Conservation (phyloP, 2,113 vertebrate species). For the Notarius lentiginosus region DNA sequence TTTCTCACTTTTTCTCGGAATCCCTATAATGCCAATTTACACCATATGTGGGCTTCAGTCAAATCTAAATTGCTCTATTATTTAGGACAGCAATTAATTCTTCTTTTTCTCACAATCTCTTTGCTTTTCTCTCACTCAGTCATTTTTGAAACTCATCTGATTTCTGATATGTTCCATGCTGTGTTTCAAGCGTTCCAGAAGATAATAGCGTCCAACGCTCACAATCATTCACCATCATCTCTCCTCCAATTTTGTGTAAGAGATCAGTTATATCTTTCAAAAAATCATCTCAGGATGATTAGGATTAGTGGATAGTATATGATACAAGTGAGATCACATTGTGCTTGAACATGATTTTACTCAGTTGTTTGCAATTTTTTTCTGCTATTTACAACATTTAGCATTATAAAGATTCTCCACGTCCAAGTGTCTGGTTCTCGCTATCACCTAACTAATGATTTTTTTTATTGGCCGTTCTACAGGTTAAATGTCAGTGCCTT, state of each 20-base stretch:
- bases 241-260: neutral
- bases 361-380: neutral
- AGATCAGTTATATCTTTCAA: neutral
- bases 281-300: constrained; percentile 24
- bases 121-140: neutral
- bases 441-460: constrained; percentile 8
- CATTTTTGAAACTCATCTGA: constrained; percentile 22
- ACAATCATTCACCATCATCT: constrained; percentile 15
- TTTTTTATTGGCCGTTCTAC: constrained; percentile 30
- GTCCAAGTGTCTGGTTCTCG: neutral
- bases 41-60: neutral
- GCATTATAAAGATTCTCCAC: constrained; percentile 16
- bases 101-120: neutral
- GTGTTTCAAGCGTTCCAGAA: constrained; percentile 16
- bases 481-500: constrained; percentile 37
- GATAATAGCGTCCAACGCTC: constrained; percentile 21
- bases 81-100: constrained; percentile 22
- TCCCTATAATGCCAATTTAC: neutral
- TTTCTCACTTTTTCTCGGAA: neutral
- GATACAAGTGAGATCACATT: neutral
- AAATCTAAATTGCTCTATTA: neutral
- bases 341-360: neutral
- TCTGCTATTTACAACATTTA: constrained; percentile 9
- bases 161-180: constrained; percentile 43
- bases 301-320: neutral